Evolutionary conservation across 2,113 vertebrate species (phyloP), one percentile per base, ranked within the genome.

Genomic region (Lipophrys pholis): DNA sequence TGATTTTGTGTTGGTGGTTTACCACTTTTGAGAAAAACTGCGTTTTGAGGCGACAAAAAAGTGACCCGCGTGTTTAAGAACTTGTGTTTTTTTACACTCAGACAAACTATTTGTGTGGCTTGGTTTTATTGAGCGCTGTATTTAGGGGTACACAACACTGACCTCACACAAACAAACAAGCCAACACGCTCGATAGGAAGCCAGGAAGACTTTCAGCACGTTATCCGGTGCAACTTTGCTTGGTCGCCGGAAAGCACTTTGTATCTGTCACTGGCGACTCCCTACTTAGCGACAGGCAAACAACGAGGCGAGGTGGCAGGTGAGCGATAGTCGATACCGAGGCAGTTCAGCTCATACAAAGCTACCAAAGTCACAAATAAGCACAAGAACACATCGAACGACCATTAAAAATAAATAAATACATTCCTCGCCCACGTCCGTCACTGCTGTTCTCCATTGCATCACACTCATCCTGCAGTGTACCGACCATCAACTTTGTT

Each of bases 171-270:
- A 66, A 78, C 62, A 65, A 57, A 48, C 70, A 66, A 46, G 45
- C 15, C 6, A 1, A 36, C 40, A 14, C 6, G 43, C 51, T 66
- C 50, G 15, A 62, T 14, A 14, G 64, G 63, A 9, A 73, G 69
- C 69, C 17, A 67, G 80, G 76, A 68, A 64, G 62, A 36, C 80
- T 79, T 75, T 75, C 53, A 72, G 54, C 7, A 36, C 36, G 21
- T 72, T 41, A 17, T 42, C 35, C 69, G 30, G 46, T 42, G 48
- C 55, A 62, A 52, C 40, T 68, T 71, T 72, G 62, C 54, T 68
- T 51, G 35, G 15, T 43, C 46, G 52, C 16, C 12, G 30, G 53
- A 61, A 68, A 64, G 9, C 41, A 42, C 75, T 64, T n/a, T 48
- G 30, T 46, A 1, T 53, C 63, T 43, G 66, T 49, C 73, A 54